phyloP scores from a whole-genome alignment of 2,888 invertebrate genomes.

The Tinea pellionella region DNA sequence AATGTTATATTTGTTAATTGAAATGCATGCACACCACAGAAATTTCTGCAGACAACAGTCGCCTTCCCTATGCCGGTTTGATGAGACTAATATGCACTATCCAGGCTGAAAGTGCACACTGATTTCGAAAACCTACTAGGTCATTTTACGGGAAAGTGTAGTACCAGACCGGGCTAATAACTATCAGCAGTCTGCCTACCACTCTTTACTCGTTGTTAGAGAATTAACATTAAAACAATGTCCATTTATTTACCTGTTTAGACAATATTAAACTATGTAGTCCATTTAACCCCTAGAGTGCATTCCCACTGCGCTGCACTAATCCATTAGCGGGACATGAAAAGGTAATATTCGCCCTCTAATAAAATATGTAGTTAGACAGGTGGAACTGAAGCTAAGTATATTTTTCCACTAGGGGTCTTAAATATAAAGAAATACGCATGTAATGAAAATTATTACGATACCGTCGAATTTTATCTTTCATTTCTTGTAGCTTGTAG shows the following conservation, averaged over 20 bases:
- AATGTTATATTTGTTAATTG: too few species aligned
- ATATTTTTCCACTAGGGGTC: background rate
- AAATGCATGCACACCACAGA: too few species aligned
- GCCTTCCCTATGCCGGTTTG: too few species aligned
- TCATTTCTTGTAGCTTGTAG: too few species aligned
- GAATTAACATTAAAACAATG: background rate
- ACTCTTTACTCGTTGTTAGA: too few species aligned
- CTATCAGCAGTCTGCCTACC: too few species aligned
- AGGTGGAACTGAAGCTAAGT: background rate
- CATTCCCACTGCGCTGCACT: conserved; percentile 25
- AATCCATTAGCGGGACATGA: conserved; percentile 62
- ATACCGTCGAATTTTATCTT: background rate
- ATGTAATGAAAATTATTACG: background rate
- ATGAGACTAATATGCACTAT: too few species aligned
- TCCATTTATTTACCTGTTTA: background rate
- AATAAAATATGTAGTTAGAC: conserved; percentile 8
- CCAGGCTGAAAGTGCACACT: too few species aligned
- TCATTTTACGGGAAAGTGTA: too few species aligned
- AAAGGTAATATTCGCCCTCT: conserved; percentile 41
- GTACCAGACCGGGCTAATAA: too few species aligned
- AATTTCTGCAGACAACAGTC: too few species aligned
- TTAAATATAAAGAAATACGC: background rate
- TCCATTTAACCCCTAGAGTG: conserved; percentile 7
- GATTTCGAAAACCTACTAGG: too few species aligned
- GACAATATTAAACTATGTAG: background rate